Conservation (phyloP, 2,888 invertebrate species). For the Megalurothrips usitatus region DNA sequence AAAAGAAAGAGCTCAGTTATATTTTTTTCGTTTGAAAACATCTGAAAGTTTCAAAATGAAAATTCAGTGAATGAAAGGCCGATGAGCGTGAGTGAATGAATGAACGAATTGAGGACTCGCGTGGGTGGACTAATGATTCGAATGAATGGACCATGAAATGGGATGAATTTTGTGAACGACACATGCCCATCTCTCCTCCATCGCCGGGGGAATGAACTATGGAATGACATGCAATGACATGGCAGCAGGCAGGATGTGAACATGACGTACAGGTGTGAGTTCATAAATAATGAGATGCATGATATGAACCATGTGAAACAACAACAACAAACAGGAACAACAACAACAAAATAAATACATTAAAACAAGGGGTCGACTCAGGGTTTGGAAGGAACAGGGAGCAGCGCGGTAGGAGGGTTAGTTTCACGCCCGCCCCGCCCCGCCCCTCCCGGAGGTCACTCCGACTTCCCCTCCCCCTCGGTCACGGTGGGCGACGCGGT, state of each 20-base stretch:
- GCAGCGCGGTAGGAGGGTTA: not conserved
- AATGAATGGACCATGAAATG: not conserved
- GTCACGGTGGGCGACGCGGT: not conserved
- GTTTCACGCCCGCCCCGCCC: not conserved
- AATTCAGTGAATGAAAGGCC: not conserved
- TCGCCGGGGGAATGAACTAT: not conserved
- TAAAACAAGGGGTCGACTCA: no score
- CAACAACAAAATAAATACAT: not conserved
- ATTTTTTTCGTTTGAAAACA: not conserved
- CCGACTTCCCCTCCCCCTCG: not conserved
- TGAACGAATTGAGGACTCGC: not conserved
- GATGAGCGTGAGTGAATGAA: not conserved
- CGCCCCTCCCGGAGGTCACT: not conserved
- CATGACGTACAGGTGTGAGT: not conserved
- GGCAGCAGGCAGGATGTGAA: not conserved
- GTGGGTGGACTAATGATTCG: not conserved
- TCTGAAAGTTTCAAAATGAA: not conserved
- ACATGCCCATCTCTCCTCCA: not conserved
- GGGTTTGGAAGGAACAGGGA: not conserved
- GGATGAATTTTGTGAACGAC: not conserved
- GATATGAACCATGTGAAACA: not conserved
- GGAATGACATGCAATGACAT: not conserved
- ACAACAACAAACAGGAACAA: not conserved
- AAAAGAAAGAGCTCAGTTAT: not conserved
- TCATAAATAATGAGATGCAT: not conserved